These are phyloP conservation scores for Proisotoma minuta DNA, from an alignment of 2,888 invertebrate genomes.

Conservation along the genomic window DNA sequence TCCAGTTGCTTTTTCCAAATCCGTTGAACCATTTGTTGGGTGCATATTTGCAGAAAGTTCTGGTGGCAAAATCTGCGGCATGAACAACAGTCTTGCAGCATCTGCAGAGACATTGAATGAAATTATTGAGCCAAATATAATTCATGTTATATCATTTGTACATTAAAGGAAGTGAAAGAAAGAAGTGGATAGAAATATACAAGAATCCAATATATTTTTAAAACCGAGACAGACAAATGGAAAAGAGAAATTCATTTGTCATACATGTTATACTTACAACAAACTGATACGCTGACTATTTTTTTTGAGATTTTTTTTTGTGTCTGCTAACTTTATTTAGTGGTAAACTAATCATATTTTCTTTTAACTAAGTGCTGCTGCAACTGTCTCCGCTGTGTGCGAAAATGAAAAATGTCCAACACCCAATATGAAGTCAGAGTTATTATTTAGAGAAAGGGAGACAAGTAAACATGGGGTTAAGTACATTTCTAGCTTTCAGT, in stretches of 20 bases:
- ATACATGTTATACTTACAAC: too few species aligned
- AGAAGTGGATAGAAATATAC: too few species aligned
- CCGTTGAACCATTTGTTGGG: slow-evolving; percentile 15
- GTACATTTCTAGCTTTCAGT: not conserved
- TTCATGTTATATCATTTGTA: too few species aligned
- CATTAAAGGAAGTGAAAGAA: too few species aligned
- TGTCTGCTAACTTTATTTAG: not conserved
- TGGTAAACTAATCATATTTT: not conserved
- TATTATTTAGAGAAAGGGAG: not conserved
- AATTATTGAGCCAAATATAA: too few species aligned
- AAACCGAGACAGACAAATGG: too few species aligned
- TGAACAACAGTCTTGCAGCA: slow-evolving; percentile 42
- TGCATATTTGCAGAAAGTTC: slow-evolving; percentile 23
- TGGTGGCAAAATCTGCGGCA: slow-evolving; percentile 40
- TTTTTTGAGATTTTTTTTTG: not conserved
- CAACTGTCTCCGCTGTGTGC: not conserved
- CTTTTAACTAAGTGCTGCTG: too few species aligned
- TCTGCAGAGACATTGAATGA: slow-evolving; percentile 37
- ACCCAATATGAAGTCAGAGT: not conserved
- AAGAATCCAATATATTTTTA: too few species aligned
- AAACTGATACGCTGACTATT: too few species aligned
- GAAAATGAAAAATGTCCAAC: not conserved
- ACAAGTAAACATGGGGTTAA: not conserved
- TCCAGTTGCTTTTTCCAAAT: slow-evolving; percentile 27
- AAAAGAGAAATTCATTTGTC: too few species aligned